Evolutionary conservation across 2,888 invertebrate species (phyloP), one percentile per base, ranked within the genome.

Genomic region (Steromphala cineraria): DNA sequence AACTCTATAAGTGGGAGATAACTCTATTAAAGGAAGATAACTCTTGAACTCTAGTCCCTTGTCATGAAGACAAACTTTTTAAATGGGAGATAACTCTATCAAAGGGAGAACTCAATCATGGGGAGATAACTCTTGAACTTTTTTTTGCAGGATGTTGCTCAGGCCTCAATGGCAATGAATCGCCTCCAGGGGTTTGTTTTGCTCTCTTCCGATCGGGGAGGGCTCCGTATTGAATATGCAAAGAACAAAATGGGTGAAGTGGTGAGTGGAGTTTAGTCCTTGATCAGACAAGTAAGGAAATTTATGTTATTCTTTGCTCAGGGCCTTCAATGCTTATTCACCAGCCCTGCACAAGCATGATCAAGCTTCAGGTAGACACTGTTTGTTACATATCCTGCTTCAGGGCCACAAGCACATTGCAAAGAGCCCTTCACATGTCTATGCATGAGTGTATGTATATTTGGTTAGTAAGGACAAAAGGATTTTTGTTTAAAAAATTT

Each of bases 171-270:
- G 93, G 98, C 98, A 92, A 96, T 98, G 96, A 96, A 96, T 93
- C 96, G 97, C 93, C 96, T 99, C 92, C 98, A 99, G 95, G 99
- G 99, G 94, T 97, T 97, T 94, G 96, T 97, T 94, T 96, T 98
- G 93, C 96, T 98, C 94, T 98, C 98, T 94, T 98, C 98, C 89
- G 97, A 97, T 94, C 97, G 98, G 94, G 98, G 98, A 91, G 98
- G 98, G 94, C 98, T 99, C 94, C 96, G 98, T 94, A 98, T 99
- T 94, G 99, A 99, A 95, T 99, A 97, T 95, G 99, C 99, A 94
- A 97, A 98, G 95, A 98, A 97, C 95, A 98, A 98, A 96, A 98
- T 99, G 98, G 97, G 98, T 94, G 97, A 96, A 95, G 95, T 95
- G 84, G 90, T 90, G 83, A 87, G 87, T 85, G 82, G 81, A 83